Evolutionary conservation across 2,888 invertebrate genomes (phyloP).

Genomic region (Vandiemenella viatica): DNA sequence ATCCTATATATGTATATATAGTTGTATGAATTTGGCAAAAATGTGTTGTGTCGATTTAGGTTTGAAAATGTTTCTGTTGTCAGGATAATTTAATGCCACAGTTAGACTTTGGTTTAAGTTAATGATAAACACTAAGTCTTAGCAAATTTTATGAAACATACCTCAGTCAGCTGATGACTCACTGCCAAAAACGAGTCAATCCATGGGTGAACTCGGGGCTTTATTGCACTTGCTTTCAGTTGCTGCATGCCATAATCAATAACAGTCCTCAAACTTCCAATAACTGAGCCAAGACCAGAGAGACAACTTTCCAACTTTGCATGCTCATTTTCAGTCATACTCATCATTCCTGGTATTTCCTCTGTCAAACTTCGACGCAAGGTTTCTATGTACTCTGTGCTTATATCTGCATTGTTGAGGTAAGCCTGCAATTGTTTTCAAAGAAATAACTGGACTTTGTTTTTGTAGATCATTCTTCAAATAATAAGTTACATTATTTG

Average conservation of each 20-base stretch:
- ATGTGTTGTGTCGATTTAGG: too few species aligned
- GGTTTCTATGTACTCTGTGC: constrained; percentile 79
- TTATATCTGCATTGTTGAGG: constrained; percentile 80
- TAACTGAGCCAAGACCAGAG: constrained; percentile 40
- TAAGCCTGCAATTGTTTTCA: constrained; percentile 54
- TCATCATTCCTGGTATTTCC: constrained; percentile 48
- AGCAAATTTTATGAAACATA: constrained; percentile 23
- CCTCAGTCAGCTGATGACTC: constrained; percentile 68
- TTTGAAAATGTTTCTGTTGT: too few species aligned
- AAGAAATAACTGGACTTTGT: not conserved
- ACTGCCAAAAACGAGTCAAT: constrained; percentile 63
- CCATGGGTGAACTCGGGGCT: constrained; percentile 69
- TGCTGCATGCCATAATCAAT: constrained; percentile 71
- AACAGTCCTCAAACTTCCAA: constrained; percentile 42
- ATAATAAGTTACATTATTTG: too few species aligned
- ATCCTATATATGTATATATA: too few species aligned
- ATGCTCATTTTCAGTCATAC: constrained; percentile 44
- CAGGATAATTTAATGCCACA: too few species aligned
- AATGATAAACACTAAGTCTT: not conserved
- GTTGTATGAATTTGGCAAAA: too few species aligned
- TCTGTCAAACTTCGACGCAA: constrained; percentile 60
- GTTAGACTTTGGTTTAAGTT: too few species aligned
- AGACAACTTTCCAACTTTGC: constrained; percentile 61
- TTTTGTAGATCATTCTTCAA: too few species aligned
- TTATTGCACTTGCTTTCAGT: constrained; percentile 61